phyloP scores from a whole-genome alignment of 2,797 vertebrate species.

The Nothura maculosa region DNA sequence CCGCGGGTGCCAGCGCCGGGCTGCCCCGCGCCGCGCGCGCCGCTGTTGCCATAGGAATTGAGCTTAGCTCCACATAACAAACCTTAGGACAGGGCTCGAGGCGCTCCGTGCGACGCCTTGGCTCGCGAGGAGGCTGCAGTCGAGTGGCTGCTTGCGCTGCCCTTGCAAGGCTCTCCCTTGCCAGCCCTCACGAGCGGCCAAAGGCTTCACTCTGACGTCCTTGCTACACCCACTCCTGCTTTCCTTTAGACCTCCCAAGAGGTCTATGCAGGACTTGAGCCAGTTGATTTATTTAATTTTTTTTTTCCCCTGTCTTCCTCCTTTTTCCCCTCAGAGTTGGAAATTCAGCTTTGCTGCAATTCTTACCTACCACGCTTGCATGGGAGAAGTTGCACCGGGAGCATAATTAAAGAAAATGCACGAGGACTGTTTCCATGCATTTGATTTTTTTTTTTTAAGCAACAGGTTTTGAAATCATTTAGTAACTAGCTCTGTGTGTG shows the following conservation, averaged over 20 bases:
- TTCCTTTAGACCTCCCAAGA: constrained; percentile 54
- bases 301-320: too few species aligned
- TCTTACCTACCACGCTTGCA: not conserved
- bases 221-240: not conserved
- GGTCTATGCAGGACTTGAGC: not conserved
- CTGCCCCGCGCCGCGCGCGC: not conserved
- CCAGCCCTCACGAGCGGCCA: not conserved
- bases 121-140: not conserved
- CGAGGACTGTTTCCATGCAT: not conserved
- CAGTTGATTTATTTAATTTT: too few species aligned
- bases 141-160: not conserved
- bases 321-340: not conserved
- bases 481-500: not conserved
- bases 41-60: not conserved
- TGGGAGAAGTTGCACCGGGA: not conserved
- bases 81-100: not conserved
- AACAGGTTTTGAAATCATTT: not conserved
- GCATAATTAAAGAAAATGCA: not conserved
- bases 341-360: constrained; percentile 21
- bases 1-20: constrained; percentile 13
- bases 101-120: not conserved
- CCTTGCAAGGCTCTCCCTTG: not conserved
- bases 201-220: not conserved
- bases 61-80: not conserved
- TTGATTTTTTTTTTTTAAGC: constrained; percentile 34